Conservation (phyloP, 2,888 invertebrate species). For the Clunio marinus region DNA sequence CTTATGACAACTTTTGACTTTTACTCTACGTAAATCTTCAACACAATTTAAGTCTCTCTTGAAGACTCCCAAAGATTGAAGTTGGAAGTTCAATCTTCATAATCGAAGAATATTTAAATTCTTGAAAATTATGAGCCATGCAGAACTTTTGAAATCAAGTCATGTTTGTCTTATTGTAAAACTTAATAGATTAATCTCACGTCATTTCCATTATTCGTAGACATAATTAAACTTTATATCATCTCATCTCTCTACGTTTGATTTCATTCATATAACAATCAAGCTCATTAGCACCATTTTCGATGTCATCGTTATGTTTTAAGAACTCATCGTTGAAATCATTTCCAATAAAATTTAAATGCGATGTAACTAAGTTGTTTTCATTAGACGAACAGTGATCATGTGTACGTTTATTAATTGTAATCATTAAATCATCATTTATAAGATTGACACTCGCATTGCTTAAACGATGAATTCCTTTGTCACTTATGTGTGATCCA, state of each 20-base stretch:
- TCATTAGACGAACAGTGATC: not conserved
- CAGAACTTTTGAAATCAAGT: no score
- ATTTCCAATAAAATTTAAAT: not conserved
- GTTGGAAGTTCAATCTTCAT: no score
- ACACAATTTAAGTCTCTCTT: no score
- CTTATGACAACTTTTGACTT: no score
- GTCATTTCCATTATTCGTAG: no score
- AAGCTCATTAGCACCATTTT: slow-evolving; percentile 30
- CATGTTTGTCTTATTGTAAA: no score
- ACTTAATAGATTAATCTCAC: no score
- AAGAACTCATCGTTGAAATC: not conserved
- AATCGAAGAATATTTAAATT: no score
- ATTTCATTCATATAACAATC: slow-evolving; percentile 36
- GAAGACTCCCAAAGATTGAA: no score
- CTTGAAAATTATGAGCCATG: no score
- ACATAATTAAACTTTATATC: not conserved
- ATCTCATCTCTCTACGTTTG: slow-evolving; percentile 16
- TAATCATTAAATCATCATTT: slow-evolving; percentile 13
- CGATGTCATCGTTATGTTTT: not conserved
- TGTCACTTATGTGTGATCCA: not conserved
- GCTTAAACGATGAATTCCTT: not conserved
- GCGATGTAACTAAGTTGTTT: not conserved
- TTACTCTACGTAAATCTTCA: no score
- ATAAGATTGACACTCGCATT: slow-evolving; percentile 5
- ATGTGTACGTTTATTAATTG: not conserved